phyloP scores from a whole-genome alignment of 64 coral and sea anemone species.

The Dendronephthya gigantea region DNA sequence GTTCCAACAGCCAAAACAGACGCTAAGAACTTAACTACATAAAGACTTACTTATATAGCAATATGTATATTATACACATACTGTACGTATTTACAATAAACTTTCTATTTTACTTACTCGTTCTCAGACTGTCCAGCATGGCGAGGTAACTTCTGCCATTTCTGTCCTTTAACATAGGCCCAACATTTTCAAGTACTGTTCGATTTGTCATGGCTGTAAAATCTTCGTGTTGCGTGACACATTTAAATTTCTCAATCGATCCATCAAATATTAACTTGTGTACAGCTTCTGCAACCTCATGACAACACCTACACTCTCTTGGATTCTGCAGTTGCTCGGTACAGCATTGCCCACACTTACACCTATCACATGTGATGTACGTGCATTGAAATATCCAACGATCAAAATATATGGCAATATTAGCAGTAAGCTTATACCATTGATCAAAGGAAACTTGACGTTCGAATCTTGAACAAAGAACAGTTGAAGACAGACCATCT shows the following conservation, averaged over 20 bases:
- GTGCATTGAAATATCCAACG: background rate
- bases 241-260: constrained; percentile 24
- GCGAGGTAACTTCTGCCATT: constrained; percentile 1
- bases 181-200: background rate
- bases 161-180: constrained; percentile 15
- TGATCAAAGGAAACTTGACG: background rate
- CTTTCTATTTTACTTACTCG: background rate
- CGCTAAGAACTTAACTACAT: background rate
- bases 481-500: background rate
- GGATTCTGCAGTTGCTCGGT: background rate
- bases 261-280: constrained; percentile 16
- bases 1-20: background rate
- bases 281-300: constrained; percentile 3
- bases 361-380: background rate
- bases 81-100: background rate
- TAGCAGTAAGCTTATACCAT: background rate
- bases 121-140: constrained; percentile 21
- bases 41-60: background rate
- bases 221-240: constrained; percentile 32
- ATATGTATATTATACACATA: background rate
- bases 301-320: constrained; percentile 14
- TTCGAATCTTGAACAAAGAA: constrained; percentile 12
- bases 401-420: background rate
- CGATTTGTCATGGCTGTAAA: constrained; percentile 36
- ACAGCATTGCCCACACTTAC: background rate